Evolutionary conservation across 2,797 vertebrate genomes (phyloP).

Genomic region (Botia almorhae): DNA sequence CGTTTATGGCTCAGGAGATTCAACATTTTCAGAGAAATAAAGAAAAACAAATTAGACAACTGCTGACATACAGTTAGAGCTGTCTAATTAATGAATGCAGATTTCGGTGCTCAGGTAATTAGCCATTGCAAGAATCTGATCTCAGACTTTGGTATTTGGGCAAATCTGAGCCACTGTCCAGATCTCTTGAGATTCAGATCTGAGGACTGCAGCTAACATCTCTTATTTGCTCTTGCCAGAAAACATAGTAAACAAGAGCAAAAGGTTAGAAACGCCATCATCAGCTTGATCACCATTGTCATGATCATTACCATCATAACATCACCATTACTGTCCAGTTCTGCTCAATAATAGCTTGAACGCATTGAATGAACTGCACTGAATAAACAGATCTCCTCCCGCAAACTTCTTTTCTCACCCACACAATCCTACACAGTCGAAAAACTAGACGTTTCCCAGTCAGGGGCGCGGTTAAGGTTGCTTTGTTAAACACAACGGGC

Average conservation of each 20-base stretch:
- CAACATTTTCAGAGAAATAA: too few species aligned
- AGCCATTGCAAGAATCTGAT: too few species aligned
- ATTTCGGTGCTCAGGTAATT: background rate
- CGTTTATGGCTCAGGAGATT: background rate
- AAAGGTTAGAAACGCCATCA: background rate
- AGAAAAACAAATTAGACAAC: too few species aligned
- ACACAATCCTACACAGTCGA: slow-evolving; percentile 7
- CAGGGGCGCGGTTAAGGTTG: background rate
- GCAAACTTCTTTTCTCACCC: slow-evolving; percentile 19
- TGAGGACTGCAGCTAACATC: background rate
- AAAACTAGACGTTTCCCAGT: slow-evolving; percentile 18
- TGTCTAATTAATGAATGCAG: too few species aligned
- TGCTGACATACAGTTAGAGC: too few species aligned
- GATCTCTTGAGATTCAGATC: background rate
- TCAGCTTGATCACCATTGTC: background rate
- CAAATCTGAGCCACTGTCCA: background rate
- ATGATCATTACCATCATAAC: background rate
- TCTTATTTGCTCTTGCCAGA: too few species aligned
- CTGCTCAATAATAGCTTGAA: background rate
- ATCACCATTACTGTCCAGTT: background rate
- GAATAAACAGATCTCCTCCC: background rate
- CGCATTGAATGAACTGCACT: background rate
- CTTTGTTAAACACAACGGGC: slow-evolving; percentile 22
- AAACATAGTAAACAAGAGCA: background rate
- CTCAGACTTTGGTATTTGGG: too few species aligned